Percentiles rank a stretch among this genome's conserved stretches.
phyloP scores from a whole-genome alignment of 1,140 invertebrate species.

The Limonius californicus region DNA sequence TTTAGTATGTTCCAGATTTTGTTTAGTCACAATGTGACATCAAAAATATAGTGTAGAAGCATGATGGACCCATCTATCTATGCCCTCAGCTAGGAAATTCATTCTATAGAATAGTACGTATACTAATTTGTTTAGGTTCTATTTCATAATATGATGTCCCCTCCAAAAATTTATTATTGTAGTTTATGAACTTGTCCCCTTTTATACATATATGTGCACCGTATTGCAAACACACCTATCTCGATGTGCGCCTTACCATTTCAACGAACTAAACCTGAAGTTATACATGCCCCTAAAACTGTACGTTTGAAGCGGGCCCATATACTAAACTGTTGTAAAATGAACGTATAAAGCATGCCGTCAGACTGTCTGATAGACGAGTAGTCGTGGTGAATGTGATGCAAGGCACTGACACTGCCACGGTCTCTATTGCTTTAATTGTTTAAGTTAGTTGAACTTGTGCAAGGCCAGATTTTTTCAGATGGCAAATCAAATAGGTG shows the following conservation, averaged over 20 bases:
- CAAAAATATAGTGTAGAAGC: not conserved
- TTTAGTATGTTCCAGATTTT: too few species aligned
- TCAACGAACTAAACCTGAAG: conserved; percentile 8
- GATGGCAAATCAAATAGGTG: too few species aligned
- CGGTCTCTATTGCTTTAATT: not conserved
- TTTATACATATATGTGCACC: not conserved
- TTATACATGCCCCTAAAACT: conserved; percentile 30
- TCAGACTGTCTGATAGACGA: conserved; percentile 36
- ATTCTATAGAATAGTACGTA: too few species aligned
- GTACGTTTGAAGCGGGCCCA: conserved; percentile 25
- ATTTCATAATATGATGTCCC: not conserved
- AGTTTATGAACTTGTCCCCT: conserved; percentile 6
- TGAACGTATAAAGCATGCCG: conserved; percentile 45
- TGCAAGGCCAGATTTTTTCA: too few species aligned
- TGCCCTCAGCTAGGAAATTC: too few species aligned
- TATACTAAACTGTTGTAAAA: conserved; percentile 40
- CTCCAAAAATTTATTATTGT: not conserved
- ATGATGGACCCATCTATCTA: not conserved
- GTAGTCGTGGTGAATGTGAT: conserved; percentile 17
- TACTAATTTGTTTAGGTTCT: too few species aligned
- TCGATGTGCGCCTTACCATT: conserved; percentile 9
- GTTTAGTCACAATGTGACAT: too few species aligned
- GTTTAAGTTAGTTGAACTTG: too few species aligned
- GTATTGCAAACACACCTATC: conserved; percentile 9
- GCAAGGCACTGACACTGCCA: not conserved